These are phyloP conservation scores for Drosophila micromelanica DNA, from an alignment of 1,140 invertebrate genomes.

Conservation along the genomic window DNA sequence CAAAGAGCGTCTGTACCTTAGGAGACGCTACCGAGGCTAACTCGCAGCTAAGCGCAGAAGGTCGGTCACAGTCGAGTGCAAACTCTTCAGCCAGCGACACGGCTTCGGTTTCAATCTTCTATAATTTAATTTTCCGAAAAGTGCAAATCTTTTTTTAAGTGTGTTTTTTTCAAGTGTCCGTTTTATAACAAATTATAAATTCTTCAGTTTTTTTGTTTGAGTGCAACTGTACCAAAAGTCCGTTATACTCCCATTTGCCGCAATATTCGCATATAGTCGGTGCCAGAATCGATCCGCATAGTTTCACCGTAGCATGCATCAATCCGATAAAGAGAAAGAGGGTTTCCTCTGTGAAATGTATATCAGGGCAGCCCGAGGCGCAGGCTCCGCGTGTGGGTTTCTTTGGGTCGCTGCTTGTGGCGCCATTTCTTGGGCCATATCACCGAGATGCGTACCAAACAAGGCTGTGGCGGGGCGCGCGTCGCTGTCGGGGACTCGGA, in stretches of 20 bases:
- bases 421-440: neutral
- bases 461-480: neutral
- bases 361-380: neutral
- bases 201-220: neutral
- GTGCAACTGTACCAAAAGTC: neutral
- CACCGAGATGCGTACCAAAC: neutral
- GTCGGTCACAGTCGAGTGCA: slow-evolving; percentile 43
- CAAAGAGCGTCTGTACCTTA: neutral
- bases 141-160: neutral
- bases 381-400: neutral
- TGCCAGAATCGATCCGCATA: neutral
- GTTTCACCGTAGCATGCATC: neutral
- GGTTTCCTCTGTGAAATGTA: too few species aligned
- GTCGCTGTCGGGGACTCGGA: slow-evolving; percentile 8
- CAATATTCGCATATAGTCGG: neutral
- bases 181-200: too few species aligned
- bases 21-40: slow-evolving; percentile 17
- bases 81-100: slow-evolving; percentile 46
- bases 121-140: slow-evolving; percentile 6
- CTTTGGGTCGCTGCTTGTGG: neutral
- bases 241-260: neutral
- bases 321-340: neutral
- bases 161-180: neutral
- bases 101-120: slow-evolving; percentile 8
- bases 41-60: neutral